A percentile compares a stretch with the other conserved stretches of the same genome.
phyloP scores from a whole-genome alignment of 2,113 vertebrate genomes.

The Alexandromys fortis region DNA sequence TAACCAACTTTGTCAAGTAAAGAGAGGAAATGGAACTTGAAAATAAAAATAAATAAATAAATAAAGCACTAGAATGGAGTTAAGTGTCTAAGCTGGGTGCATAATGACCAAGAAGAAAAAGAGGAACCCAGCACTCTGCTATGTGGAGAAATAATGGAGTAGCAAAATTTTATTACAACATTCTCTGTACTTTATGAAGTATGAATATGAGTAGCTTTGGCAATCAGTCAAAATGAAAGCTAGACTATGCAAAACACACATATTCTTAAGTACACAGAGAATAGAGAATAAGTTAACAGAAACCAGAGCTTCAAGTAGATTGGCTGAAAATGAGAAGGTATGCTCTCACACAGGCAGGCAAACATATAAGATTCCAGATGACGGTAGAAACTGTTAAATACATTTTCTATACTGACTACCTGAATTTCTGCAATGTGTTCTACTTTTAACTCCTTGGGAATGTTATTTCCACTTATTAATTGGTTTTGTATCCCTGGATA shows the following conservation, averaged over 20 bases:
- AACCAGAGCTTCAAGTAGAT: slow-evolving; percentile 18
- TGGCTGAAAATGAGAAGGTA: slow-evolving; percentile 10
- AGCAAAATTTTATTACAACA: slow-evolving; percentile 24
- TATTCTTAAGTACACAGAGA: not conserved
- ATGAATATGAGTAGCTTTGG: slow-evolving; percentile 56
- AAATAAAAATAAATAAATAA: not conserved
- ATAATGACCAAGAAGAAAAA: slow-evolving; percentile 49
- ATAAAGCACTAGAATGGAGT: not conserved
- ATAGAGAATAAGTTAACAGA: not conserved
- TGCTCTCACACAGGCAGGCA: not conserved
- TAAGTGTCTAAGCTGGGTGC: slow-evolving; percentile 45
- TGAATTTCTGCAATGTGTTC: not conserved
- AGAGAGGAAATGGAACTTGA: not conserved
- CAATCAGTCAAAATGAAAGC: slow-evolving; percentile 57
- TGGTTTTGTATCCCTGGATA: not conserved
- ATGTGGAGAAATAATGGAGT: slow-evolving; percentile 7
- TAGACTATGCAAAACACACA: slow-evolving; percentile 51
- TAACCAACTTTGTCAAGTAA: slow-evolving; percentile 27
- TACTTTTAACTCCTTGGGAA: slow-evolving; percentile 12
- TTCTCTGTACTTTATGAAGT: slow-evolving; percentile 54
- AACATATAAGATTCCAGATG: not conserved
- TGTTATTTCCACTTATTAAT: not conserved
- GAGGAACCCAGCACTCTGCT: not conserved
- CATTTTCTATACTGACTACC: slow-evolving; percentile 39
- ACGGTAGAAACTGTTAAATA: slow-evolving; percentile 19